Conservation (phyloP, 2,113 vertebrate genomes). For the Limnothrissa miodon region DNA sequence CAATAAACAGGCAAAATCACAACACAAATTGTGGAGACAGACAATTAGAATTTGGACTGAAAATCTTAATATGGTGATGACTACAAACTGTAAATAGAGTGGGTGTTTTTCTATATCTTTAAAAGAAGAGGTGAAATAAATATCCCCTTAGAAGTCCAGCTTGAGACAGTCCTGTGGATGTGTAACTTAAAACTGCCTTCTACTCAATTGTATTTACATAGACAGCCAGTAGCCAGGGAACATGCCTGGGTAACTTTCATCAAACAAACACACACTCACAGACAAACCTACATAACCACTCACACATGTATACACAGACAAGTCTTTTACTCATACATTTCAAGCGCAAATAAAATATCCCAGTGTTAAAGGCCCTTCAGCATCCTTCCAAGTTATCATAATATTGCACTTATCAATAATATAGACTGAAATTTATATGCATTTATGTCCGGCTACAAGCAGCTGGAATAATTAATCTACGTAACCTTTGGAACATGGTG, state of each 20-base stretch:
- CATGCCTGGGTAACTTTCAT: background rate
- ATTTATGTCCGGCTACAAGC: background rate
- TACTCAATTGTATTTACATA: too few species aligned
- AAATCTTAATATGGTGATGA: background rate
- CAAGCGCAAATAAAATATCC: slow-evolving; percentile 38
- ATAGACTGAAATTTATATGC: background rate
- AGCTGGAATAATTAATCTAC: background rate
- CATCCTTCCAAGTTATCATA: slow-evolving; percentile 37
- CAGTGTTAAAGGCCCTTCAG: slow-evolving; percentile 49
- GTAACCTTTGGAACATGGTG: background rate
- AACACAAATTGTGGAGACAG: background rate
- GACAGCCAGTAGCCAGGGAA: background rate
- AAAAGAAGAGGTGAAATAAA: background rate
- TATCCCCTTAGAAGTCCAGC: slow-evolving; percentile 6
- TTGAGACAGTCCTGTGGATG: background rate
- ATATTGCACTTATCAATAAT: slow-evolving; percentile 44
- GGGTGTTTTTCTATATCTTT: background rate
- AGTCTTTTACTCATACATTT: slow-evolving; percentile 10
- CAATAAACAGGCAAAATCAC: background rate
- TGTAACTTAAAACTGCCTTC: background rate
- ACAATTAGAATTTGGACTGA: background rate
- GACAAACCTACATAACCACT: background rate
- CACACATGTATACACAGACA: background rate
- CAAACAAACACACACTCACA: background rate
- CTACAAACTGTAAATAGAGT: background rate